These are phyloP conservation scores for Noctua janthina DNA, from an alignment of 2,888 invertebrate genomes.

Conservation along the genomic window DNA sequence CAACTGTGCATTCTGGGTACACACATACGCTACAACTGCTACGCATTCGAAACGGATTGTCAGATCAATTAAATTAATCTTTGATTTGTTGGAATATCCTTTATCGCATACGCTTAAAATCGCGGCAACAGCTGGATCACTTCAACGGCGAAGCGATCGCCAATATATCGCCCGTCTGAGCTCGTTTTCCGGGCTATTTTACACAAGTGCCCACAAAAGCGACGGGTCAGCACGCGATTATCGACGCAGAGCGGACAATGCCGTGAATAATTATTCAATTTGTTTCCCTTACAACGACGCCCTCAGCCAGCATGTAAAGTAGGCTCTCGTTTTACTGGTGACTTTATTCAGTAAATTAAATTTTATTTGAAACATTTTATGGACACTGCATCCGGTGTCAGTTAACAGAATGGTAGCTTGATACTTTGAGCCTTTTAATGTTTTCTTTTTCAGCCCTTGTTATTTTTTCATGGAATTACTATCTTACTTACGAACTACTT, in stretches of 20 bases:
- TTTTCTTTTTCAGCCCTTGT: neutral
- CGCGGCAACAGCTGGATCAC: constrained; percentile 39
- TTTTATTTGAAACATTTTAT: constrained; percentile 26
- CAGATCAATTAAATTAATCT: constrained; percentile 16
- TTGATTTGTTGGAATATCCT: constrained; percentile 29
- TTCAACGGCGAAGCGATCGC: constrained; percentile 49
- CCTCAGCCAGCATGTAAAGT: constrained; percentile 60
- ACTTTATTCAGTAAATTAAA: constrained; percentile 34
- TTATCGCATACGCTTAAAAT: constrained; percentile 32
- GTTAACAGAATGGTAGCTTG: neutral
- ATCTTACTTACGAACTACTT: neutral
- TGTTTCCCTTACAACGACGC: constrained; percentile 75
- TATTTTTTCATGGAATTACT: neutral
- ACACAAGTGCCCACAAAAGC: constrained; percentile 76
- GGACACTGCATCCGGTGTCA: neutral
- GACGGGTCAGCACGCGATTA: constrained; percentile 80
- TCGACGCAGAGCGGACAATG: constrained; percentile 79
- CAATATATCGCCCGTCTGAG: constrained; percentile 67
- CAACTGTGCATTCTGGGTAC: neutral
- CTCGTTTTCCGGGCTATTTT: constrained; percentile 68
- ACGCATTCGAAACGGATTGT: neutral
- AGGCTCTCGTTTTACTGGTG: constrained; percentile 50
- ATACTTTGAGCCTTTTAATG: neutral
- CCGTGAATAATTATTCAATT: constrained; percentile 86
- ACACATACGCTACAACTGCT: neutral